Conservation (phyloP, 2,888 invertebrate species). For the Pemphredon lugubris region DNA sequence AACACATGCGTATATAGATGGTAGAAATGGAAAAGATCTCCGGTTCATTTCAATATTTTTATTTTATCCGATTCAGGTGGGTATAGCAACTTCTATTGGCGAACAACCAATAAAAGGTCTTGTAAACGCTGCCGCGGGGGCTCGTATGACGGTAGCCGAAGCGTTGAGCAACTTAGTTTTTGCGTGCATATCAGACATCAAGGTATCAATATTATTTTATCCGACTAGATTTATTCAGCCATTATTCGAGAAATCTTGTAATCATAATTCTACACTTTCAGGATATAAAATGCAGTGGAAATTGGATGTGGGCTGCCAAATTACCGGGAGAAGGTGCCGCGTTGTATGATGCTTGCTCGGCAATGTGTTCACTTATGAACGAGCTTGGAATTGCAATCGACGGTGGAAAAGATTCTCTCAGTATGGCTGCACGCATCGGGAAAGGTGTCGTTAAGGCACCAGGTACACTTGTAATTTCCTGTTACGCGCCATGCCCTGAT, state of each 20-base stretch:
- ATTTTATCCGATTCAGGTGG: constrained; percentile 78
- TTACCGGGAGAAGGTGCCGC: constrained; percentile 95
- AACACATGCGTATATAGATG: not conserved
- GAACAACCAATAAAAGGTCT: constrained; percentile 98
- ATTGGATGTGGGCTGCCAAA: constrained; percentile 99
- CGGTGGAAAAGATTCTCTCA: constrained; percentile 98
- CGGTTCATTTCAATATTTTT: too few relatives aligned
- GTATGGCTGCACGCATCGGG: constrained; percentile 96
- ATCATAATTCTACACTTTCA: constrained; percentile 69
- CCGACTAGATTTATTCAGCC: not conserved
- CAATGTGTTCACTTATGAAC: constrained; percentile 93
- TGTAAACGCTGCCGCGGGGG: constrained; percentile 91
- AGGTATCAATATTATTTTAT: constrained; percentile 77
- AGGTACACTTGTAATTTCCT: constrained; percentile 96
- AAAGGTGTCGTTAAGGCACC: constrained; percentile 88
- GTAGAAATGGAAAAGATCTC: too few relatives aligned
- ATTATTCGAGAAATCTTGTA: not conserved
- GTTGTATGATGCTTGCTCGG: constrained; percentile 92
- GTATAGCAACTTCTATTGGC: constrained; percentile 97
- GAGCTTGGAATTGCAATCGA: constrained; percentile 94
- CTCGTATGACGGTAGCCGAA: constrained; percentile 96
- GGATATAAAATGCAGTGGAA: constrained; percentile 99
- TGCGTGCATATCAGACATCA: constrained; percentile 83
- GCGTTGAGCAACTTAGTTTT: constrained; percentile 95
- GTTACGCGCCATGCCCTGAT: constrained; percentile 97